phyloP scores from a whole-genome alignment of 2,888 invertebrate species.

The Tipula unca region DNA sequence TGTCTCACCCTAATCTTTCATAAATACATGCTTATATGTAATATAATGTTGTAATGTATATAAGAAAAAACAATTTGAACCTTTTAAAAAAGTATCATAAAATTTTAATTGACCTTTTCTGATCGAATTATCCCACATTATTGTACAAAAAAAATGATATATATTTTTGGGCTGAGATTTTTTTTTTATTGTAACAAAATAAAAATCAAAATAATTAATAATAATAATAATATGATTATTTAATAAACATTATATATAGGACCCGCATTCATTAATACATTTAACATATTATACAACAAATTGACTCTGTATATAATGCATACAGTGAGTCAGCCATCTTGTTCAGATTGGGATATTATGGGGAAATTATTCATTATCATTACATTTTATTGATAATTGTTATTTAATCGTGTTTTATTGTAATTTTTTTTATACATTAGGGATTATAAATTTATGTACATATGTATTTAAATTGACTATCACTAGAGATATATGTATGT shows the following conservation, averaged over 20 bases:
- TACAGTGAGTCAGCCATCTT: neutral
- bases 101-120: slow-evolving; percentile 14
- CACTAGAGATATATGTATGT: neutral
- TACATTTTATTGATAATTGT: neutral
- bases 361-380: no score
- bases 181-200: neutral
- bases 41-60: neutral
- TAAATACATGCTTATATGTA: neutral
- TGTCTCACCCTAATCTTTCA: slow-evolving; percentile 8
- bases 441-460: neutral
- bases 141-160: neutral
- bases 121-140: slow-evolving; percentile 10
- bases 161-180: neutral
- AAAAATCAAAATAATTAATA: neutral
- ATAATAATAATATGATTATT: slow-evolving; percentile 1
- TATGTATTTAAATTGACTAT: neutral
- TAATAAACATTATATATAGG: neutral
- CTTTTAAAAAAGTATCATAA: neutral
- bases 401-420: neutral
- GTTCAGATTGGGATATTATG: neutral
- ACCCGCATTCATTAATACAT: neutral
- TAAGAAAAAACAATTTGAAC: neutral
- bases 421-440: neutral
- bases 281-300: neutral
- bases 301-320: neutral